phyloP scores from a whole-genome alignment of 2,113 vertebrate genomes.

The Megaceryle torquata region DNA sequence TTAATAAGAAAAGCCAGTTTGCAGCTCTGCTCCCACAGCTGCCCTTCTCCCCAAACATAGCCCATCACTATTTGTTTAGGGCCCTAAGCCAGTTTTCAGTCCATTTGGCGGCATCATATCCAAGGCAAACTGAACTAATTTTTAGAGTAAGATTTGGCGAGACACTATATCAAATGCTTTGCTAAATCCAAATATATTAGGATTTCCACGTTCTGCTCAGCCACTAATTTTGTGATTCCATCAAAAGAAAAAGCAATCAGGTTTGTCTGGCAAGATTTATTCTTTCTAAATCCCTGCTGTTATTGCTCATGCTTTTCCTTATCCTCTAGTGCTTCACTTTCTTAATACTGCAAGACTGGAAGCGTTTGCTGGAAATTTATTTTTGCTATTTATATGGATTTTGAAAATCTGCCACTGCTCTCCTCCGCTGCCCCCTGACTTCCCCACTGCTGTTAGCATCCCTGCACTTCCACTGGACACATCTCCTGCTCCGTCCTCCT shows the following conservation, averaged over 20 bases:
- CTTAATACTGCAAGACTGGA: conserved; percentile 54
- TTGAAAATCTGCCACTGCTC: conserved; percentile 40
- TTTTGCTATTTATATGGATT: conserved; percentile 56
- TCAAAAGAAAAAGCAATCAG: conserved; percentile 70
- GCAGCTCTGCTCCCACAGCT: neutral
- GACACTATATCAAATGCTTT: conserved; percentile 60
- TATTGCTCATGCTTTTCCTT: conserved; percentile 63
- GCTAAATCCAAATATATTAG: conserved; percentile 69
- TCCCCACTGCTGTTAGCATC: neutral
- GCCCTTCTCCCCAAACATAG: neutral
- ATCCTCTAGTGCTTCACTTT: conserved; percentile 61
- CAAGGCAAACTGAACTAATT: conserved; percentile 66
- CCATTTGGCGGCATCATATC: conserved; percentile 35
- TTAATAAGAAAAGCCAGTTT: neutral
- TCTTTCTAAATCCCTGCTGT: conserved; percentile 63
- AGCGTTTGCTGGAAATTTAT: conserved; percentile 50
- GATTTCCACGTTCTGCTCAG: conserved; percentile 60
- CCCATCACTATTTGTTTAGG: neutral
- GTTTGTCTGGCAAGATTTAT: conserved; percentile 68
- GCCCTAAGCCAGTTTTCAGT: conserved; percentile 41
- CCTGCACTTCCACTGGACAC: neutral
- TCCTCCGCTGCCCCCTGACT: conserved; percentile 38
- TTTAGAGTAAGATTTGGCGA: conserved; percentile 50
- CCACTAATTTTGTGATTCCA: conserved; percentile 64
- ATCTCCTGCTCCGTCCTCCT: neutral